A percentile compares a stretch with the other conserved stretches of the same genome.
Conservation (phyloP, 2,888 invertebrate species). For the Nipponacmea schrenckii region DNA sequence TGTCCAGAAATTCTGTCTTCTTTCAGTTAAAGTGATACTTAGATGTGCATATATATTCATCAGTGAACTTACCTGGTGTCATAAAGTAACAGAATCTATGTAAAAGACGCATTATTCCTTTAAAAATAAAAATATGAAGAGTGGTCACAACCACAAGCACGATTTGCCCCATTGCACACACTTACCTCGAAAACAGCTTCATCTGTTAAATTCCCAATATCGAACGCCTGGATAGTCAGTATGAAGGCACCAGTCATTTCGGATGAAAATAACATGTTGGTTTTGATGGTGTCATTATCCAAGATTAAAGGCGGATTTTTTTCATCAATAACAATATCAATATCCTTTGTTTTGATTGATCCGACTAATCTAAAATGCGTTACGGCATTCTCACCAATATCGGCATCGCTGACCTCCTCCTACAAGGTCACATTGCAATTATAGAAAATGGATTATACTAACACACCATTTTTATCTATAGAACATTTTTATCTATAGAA, state of each 20-base stretch:
- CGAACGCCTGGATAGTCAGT: conserved; percentile 39
- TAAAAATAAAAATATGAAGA: not conserved
- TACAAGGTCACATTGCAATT: conserved; percentile 23
- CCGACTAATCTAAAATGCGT: conserved; percentile 24
- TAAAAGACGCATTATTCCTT: too few relatives aligned
- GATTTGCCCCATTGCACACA: not conserved
- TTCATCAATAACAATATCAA: not conserved
- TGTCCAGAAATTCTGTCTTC: too few relatives aligned
- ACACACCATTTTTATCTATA: too few relatives aligned
- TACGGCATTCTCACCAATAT: conserved; percentile 74
- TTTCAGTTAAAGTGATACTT: too few relatives aligned
- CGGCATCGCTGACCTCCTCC: conserved; percentile 76
- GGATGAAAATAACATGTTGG: conserved; percentile 94
- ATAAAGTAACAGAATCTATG: too few relatives aligned
- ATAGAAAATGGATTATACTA: too few relatives aligned
- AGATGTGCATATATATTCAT: too few relatives aligned
- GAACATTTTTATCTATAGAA: too few relatives aligned
- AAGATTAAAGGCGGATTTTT: conserved; percentile 46
- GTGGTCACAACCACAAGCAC: not conserved
- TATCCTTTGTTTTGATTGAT: conserved; percentile 21
- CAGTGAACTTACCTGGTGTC: too few relatives aligned
- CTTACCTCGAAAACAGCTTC: conserved; percentile 26
- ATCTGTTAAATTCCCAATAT: conserved; percentile 19
- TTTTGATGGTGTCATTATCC: conserved; percentile 72
- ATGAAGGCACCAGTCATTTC: conserved; percentile 96